Evolutionary conservation across 2,113 vertebrate genomes (phyloP).

Genomic region (Pandion haliaetus): DNA sequence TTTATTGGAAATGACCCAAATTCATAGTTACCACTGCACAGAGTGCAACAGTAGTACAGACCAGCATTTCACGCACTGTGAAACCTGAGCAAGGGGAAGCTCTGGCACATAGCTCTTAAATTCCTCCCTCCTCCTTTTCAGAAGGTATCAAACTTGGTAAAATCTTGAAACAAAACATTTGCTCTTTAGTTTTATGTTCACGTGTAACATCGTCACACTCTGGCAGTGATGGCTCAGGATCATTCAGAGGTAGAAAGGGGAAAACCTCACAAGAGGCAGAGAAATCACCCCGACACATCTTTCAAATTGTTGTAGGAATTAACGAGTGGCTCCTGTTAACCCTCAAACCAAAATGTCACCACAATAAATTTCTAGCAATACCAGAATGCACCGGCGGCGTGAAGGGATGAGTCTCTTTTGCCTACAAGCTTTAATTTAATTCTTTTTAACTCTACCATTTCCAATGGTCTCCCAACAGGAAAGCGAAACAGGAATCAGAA

Average conservation of each 20-base stretch:
- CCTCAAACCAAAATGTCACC: not conserved
- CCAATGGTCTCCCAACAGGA: not conserved
- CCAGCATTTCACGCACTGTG: not conserved
- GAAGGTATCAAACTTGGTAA: not conserved
- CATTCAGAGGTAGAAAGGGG: not conserved
- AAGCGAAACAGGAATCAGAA: not conserved
- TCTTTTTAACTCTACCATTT: not conserved
- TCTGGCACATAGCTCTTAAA: not conserved
- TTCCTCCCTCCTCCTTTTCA: not conserved
- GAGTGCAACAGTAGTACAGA: not conserved
- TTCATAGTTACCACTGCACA: too few relatives aligned
- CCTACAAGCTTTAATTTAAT: not conserved
- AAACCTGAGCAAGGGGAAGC: not conserved
- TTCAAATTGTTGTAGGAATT: not conserved
- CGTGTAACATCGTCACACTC: rapidly evolving
- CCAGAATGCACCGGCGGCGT: not conserved
- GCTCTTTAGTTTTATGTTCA: not conserved
- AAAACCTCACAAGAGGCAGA: not conserved
- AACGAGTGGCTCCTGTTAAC: not conserved
- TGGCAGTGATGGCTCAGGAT: not conserved
- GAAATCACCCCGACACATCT: not conserved
- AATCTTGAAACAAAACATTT: not conserved
- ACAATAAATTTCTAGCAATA: not conserved
- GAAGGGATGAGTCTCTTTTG: not conserved
- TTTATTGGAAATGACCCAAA: not conserved